Conservation (phyloP, 2,797 vertebrate species). For the Danio tinwini region DNA sequence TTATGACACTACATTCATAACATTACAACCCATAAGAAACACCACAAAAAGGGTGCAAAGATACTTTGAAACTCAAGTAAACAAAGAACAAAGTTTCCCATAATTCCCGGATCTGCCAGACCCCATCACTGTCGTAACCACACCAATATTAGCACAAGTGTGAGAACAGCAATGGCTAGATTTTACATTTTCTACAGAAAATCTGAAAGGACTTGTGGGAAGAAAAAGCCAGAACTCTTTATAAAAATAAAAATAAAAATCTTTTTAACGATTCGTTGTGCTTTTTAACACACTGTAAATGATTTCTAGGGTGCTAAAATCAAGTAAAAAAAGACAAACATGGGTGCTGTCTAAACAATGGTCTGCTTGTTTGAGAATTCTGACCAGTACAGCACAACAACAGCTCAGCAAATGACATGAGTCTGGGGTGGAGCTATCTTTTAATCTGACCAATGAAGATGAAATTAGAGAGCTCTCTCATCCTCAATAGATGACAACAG, state of each 20-base stretch:
- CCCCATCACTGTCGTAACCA: neutral
- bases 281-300: neutral
- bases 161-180: neutral
- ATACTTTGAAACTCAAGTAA: neutral
- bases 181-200: neutral
- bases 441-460: too few relatives aligned
- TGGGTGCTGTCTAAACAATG: neutral
- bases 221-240: neutral
- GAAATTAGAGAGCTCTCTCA: too few relatives aligned
- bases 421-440: too few relatives aligned
- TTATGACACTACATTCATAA: neutral
- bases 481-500: too few relatives aligned
- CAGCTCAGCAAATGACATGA: too few relatives aligned
- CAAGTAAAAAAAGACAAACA: neutral
- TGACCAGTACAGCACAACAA: neutral
- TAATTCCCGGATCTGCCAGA: neutral
- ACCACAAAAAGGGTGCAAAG: neutral
- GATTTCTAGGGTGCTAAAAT: neutral
- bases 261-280: too few relatives aligned
- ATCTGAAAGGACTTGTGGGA: neutral
- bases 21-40: neutral
- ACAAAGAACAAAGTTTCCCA: constrained; percentile 2
- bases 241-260: too few relatives aligned
- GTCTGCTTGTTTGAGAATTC: neutral
- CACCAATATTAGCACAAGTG: constrained; percentile 2